Conservation (phyloP, 92 coral and sea anemone species). For the Epizoanthus illoricatus region DNA sequence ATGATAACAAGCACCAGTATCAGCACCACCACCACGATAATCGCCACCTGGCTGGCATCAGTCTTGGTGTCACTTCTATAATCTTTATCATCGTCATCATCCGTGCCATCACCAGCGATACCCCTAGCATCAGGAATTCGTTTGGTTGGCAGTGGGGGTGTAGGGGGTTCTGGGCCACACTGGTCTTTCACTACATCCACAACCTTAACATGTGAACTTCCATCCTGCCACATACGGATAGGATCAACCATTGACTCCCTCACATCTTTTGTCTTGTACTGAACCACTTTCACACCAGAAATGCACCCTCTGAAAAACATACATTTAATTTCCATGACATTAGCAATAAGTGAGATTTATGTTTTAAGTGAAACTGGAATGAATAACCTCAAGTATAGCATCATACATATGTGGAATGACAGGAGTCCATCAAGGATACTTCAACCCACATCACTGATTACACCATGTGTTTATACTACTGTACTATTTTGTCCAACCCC, state of each 20-base stretch:
- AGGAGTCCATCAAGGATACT: too few species aligned
- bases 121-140: slow-evolving; percentile 51
- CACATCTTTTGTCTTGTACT: slow-evolving; percentile 32
- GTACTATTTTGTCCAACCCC: too few species aligned
- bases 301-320: slow-evolving; percentile 69
- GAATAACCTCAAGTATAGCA: background rate
- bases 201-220: slow-evolving; percentile 16
- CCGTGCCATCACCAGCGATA: background rate
- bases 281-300: slow-evolving; percentile 78
- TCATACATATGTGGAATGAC: too few species aligned
- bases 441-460: too few species aligned
- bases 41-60: slow-evolving; percentile 65
- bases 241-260: slow-evolving; percentile 58
- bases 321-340: background rate
- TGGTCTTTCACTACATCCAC: slow-evolving; percentile 17
- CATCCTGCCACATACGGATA: slow-evolving; percentile 59
- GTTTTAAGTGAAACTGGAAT: background rate
- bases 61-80: slow-evolving; percentile 36
- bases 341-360: background rate
- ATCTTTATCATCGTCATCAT: slow-evolving; percentile 27
- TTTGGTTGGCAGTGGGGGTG: slow-evolving; percentile 69
- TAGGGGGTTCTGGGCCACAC: slow-evolving; percentile 63
- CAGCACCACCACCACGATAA: slow-evolving; percentile 64
- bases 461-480: too few species aligned
- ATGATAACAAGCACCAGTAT: slow-evolving; percentile 61